Percentiles rank a stretch among this genome's conserved stretches.
phyloP scores from a whole-genome alignment of 2,888 invertebrate species.

The Watsonalla cultraria region DNA sequence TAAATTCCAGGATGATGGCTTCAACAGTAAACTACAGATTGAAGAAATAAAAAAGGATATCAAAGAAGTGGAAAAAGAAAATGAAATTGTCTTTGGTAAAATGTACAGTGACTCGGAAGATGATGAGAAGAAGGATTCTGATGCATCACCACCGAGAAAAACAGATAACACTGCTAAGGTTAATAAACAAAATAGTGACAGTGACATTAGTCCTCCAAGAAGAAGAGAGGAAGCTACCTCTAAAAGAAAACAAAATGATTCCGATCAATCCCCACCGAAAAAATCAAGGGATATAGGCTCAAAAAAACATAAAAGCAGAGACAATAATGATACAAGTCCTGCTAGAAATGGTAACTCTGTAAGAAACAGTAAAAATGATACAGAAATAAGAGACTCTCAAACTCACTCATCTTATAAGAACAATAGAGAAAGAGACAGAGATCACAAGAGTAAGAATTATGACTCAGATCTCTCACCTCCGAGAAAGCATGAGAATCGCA shows the following conservation, averaged over 20 bases:
- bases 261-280: constrained; percentile 15
- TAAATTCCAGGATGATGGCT: constrained; percentile 65
- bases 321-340: constrained; percentile 11
- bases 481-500: constrained; percentile 19
- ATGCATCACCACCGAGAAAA: constrained; percentile 33
- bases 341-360: constrained; percentile 10
- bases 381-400: too few relatives aligned
- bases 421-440: constrained; percentile 14
- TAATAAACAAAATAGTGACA: constrained; percentile 24
- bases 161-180: constrained; percentile 8
- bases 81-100: constrained; percentile 67
- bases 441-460: constrained; percentile 14
- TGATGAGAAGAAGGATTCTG: constrained; percentile 51
- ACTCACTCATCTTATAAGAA: too few relatives aligned
- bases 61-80: constrained; percentile 61
- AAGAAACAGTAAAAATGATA: neutral
- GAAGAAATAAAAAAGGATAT: constrained; percentile 62
- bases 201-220: constrained; percentile 47
- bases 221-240: constrained; percentile 14
- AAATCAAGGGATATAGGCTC: constrained; percentile 4
- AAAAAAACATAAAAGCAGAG: neutral
- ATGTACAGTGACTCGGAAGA: constrained; percentile 74
- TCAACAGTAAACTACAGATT: constrained; percentile 64
- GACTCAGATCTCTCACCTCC: constrained; percentile 32
- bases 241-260: neutral